A percentile compares a stretch with the other conserved stretches of the same genome.
phyloP scores from a whole-genome alignment of 2,797 vertebrate species.

The Falco rusticolus region DNA sequence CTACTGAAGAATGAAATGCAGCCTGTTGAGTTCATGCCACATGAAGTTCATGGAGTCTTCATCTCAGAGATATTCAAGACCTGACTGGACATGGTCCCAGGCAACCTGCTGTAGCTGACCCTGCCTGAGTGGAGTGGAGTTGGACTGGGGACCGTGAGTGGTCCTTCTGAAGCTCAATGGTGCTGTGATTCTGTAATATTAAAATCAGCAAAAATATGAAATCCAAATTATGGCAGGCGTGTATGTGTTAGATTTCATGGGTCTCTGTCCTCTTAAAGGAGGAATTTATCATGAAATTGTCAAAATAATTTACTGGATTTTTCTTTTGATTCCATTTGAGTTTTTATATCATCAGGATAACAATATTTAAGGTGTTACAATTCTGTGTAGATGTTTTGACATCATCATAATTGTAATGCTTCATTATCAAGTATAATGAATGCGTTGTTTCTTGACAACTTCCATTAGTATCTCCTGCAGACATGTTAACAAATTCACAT shows the following conservation, averaged over 20 bases:
- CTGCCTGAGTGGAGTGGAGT: not conserved
- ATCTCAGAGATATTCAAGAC: not conserved
- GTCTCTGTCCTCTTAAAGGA: not conserved
- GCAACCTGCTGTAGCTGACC: not conserved
- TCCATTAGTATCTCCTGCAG: not conserved
- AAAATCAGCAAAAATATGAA: not conserved
- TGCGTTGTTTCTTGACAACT: not conserved
- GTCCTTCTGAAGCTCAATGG: not conserved
- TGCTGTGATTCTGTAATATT: not conserved
- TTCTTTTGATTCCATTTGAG: not conserved
- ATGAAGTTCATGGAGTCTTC: not conserved
- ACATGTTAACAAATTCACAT: not conserved
- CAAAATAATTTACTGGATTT: not conserved
- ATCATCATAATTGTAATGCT: not conserved
- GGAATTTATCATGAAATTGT: not conserved
- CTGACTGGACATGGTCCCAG: not conserved
- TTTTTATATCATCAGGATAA: not conserved
- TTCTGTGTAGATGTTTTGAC: not conserved
- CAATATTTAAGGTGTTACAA: not conserved
- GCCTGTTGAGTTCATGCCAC: not conserved
- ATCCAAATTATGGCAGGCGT: not conserved
- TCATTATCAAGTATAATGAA: not conserved
- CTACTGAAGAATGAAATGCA: not conserved
- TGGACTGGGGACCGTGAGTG: not conserved
- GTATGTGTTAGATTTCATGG: not conserved